These are phyloP conservation scores for Raja brachyura DNA, from an alignment of 2,113 vertebrate genomes.

Conservation along the genomic window DNA sequence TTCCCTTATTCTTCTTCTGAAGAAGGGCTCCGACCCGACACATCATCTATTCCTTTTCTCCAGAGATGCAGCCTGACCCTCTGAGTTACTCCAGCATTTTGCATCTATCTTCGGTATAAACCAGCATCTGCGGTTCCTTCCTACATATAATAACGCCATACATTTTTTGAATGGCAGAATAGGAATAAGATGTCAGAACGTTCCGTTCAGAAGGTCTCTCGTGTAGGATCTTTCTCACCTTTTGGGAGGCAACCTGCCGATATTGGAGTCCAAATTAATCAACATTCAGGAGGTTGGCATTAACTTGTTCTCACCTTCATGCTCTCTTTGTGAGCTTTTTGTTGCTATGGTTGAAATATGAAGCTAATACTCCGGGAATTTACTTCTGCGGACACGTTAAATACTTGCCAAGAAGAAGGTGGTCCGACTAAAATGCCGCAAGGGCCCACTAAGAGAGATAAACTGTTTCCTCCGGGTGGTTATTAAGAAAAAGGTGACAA, in stretches of 20 bases:
- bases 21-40: too few relatives aligned
- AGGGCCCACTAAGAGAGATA: too few relatives aligned
- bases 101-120: too few relatives aligned
- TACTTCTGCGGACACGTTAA: not conserved
- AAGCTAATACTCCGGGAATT: not conserved
- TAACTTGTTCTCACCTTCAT: not conserved
- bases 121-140: too few relatives aligned
- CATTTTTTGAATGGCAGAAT: too few relatives aligned
- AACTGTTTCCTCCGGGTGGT: not conserved
- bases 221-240: not conserved
- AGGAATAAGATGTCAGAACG: too few relatives aligned
- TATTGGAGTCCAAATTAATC: not conserved
- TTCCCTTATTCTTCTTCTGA: too few relatives aligned
- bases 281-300: not conserved
- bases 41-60: too few relatives aligned
- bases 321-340: not conserved
- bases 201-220: too few relatives aligned
- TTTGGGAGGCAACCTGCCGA: not conserved
- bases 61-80: too few relatives aligned
- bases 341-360: not conserved
- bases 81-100: too few relatives aligned
- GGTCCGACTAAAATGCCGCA: not conserved
- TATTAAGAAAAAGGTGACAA: not conserved
- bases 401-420: not conserved
- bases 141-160: too few relatives aligned